Evolutionary conservation across 92 coral and sea anemone genomes (phyloP).

Genomic region (Porites rus): DNA sequence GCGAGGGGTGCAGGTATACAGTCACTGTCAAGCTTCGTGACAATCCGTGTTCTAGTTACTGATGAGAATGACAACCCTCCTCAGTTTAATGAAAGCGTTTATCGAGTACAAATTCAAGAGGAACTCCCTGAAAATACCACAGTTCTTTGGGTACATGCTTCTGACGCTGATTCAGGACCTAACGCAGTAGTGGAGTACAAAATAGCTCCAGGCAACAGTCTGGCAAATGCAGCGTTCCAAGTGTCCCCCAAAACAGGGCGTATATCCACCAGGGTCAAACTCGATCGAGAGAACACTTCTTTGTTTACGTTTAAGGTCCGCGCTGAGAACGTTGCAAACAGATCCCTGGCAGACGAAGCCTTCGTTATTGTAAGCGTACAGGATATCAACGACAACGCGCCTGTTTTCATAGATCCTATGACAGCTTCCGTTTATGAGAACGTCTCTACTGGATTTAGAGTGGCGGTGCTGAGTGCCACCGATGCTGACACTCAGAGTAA

Average conservation of each 20-base stretch:
- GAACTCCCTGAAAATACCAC: conserved; percentile 65
- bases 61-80: conserved; percentile 94
- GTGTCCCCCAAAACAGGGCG: conserved; percentile 78
- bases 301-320: conserved; percentile 74
- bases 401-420: conserved; percentile 70
- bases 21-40: conserved; percentile 75
- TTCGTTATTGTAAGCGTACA: conserved; percentile 72
- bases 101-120: conserved; percentile 68
- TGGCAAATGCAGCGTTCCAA: conserved; percentile 61
- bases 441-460: conserved; percentile 64
- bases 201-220: conserved; percentile 49
- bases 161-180: conserved; percentile 86
- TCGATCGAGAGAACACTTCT: conserved; percentile 84
- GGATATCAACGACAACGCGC: conserved; percentile 90
- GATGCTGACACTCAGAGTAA: conserved; percentile 73
- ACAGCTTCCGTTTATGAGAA: conserved; percentile 79
- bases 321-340: conserved; percentile 79
- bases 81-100: conserved; percentile 71
- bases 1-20: conserved; percentile 86
- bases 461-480: conserved; percentile 66
- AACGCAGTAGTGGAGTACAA: conserved; percentile 82
- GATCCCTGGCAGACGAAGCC: conserved; percentile 76
- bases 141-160: conserved; percentile 69
- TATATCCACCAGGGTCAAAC: conserved; percentile 66
- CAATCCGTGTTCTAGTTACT: conserved; percentile 55